Percentiles rank a stretch among this genome's conserved stretches.
phyloP scores from a whole-genome alignment of 2,888 invertebrate species.

The Adelphocoris suturalis region DNA sequence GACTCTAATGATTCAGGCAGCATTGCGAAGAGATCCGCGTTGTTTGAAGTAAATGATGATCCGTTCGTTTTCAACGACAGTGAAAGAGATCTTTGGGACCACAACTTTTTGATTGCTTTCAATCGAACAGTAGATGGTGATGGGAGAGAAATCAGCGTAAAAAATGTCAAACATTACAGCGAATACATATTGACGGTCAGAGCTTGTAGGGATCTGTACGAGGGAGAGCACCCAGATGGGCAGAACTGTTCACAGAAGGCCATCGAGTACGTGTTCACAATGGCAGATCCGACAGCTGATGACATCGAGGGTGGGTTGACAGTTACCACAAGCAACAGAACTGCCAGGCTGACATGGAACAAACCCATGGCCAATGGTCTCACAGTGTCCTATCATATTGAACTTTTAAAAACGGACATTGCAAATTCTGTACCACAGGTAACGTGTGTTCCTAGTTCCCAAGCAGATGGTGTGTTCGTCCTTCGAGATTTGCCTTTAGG shows the following conservation, averaged over 20 bases:
- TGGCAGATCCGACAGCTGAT: slow-evolving; percentile 79
- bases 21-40: slow-evolving; percentile 40
- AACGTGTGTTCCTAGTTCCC: slow-evolving; percentile 81
- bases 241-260: slow-evolving; percentile 80
- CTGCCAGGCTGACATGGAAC: slow-evolving; percentile 81
- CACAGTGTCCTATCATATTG: slow-evolving; percentile 83
- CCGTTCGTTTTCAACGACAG: not conserved
- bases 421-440: slow-evolving; percentile 78
- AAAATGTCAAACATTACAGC: slow-evolving; percentile 81
- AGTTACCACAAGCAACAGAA: slow-evolving; percentile 77
- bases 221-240: slow-evolving; percentile 77
- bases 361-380: slow-evolving; percentile 84
- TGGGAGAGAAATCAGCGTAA: slow-evolving; percentile 76
- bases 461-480: slow-evolving; percentile 76
- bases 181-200: slow-evolving; percentile 82
- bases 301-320: slow-evolving; percentile 77
- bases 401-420: slow-evolving; percentile 81
- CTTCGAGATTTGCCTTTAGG: slow-evolving; percentile 83
- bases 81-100: slow-evolving; percentile 10
- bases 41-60: not conserved
- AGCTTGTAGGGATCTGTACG: slow-evolving; percentile 80
- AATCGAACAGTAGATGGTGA: slow-evolving; percentile 12
- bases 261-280: slow-evolving; percentile 80
- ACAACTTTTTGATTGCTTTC: slow-evolving; percentile 18
- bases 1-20: not conserved